Percentiles rank a stretch among this genome's conserved stretches.
Evolutionary conservation across 1,140 invertebrate species (phyloP).

Genomic region (Nebria ingens): DNA sequence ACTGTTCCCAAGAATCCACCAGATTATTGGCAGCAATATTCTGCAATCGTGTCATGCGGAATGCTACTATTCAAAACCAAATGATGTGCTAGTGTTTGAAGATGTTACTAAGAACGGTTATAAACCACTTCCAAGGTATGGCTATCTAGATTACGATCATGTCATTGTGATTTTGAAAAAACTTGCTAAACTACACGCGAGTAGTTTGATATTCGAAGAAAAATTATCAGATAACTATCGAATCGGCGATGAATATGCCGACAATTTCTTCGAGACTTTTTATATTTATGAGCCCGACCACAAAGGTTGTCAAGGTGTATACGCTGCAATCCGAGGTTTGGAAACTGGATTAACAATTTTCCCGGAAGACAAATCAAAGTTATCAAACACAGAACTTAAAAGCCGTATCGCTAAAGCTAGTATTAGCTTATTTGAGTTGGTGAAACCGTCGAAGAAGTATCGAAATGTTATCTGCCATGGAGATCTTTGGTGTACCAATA

Average conservation of each 20-base stretch:
- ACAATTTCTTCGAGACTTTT: conserved; percentile 12
- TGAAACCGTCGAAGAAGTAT: conserved; percentile 14
- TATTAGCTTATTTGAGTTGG: neutral
- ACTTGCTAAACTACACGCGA: conserved; percentile 20
- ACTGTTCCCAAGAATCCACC: conserved; percentile 11
- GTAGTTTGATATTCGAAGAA: conserved; percentile 18
- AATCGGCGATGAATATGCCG: conserved; percentile 14
- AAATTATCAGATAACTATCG: conserved; percentile 12
- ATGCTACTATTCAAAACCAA: conserved; percentile 16
- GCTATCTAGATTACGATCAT: conserved; percentile 13
- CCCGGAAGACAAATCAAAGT: neutral
- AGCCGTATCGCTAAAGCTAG: neutral
- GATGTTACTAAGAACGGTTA: conserved; percentile 11
- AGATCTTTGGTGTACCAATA: conserved; percentile 41
- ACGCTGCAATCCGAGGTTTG: neutral
- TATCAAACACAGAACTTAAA: neutral
- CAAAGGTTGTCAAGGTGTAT: neutral
- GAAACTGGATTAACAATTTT: neutral
- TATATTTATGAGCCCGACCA: conserved; percentile 1
- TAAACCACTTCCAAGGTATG: neutral
- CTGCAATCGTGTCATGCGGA: conserved; percentile 13
- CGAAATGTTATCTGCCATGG: conserved; percentile 30
- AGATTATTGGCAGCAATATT: neutral
- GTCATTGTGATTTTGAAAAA: conserved; percentile 15
- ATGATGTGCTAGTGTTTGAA: conserved; percentile 18